Base-by-base conservation (phyloP, 2,113 vertebrate genomes). In the Promerops cafer region DNA sequence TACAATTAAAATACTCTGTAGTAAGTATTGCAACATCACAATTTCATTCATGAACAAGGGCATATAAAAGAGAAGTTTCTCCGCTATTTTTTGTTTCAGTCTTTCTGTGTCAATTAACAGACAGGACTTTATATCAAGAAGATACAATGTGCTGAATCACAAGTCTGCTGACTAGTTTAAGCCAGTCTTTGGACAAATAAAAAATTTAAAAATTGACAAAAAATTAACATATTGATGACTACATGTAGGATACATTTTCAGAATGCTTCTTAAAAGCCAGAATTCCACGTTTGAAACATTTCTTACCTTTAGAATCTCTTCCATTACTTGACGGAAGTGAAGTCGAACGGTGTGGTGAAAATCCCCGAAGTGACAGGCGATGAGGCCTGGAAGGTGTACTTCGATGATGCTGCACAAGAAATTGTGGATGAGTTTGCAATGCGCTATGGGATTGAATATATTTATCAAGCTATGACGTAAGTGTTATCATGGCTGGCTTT, bases 391-490 rank as follows among this genome's bases (percentile, higher is more conserved):
- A 99, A 99, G 96, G 99, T 99, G 87, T 99, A 99, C 97, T 99
- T 98, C 93, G 99, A 99, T 78, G 99, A 99, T 9, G 98, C 98
- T 15, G 98, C 99, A 18, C 99, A 99, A 91, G 99, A 99, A 98
- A 99, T 99, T 72, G 99, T 99, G 44, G 99, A 99, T 96, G 99
- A 99, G 96, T 99, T 99, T 82, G 99, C 99, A 86, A 99, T 99
- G 98, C 99, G 99, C 91, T 99, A 99, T 17, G 99, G 99, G 90
- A 98, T 99, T 94, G 99, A 99, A 94, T 99, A 99, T 90, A 99
- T 99, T 98, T 99, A 99, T 97, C 99, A 99, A 97, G 99, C 99
- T 76, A 99, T 99, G 99, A 99, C 99, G 99, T 99, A 91, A 98
- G 98, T 99, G 56, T 57, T n/a, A 14, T 6, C 17, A 5, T 35